phyloP scores from a whole-genome alignment of 2,888 invertebrate species.

The Agriotes lineatus region DNA sequence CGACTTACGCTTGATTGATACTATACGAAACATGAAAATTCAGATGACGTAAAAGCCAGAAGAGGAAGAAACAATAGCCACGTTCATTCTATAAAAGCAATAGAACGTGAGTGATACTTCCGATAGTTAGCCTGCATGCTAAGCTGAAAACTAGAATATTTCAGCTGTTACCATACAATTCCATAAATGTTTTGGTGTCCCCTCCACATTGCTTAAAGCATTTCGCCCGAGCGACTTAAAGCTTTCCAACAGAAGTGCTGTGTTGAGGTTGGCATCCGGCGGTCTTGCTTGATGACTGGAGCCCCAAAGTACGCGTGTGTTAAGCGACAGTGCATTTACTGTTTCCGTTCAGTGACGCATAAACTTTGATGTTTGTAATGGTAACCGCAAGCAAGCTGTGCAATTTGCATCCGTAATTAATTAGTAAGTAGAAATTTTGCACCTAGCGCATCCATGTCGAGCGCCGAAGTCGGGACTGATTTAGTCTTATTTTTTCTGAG shows the following conservation, averaged over 20 bases:
- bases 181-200: conserved; percentile 23
- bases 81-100: no score
- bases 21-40: no score
- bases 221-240: conserved; percentile 36
- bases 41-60: no score
- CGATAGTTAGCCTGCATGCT: not conserved
- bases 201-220: conserved; percentile 35
- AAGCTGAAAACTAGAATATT: conserved; percentile 26
- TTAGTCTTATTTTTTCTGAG: conserved; percentile 39
- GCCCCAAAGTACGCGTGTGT: conserved; percentile 34
- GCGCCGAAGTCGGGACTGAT: conserved; percentile 1
- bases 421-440: conserved; percentile 32
- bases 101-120: not conserved
- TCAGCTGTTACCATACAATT: conserved; percentile 11
- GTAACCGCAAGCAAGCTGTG: conserved; percentile 32
- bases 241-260: conserved; percentile 35
- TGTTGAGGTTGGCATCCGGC: conserved; percentile 37
- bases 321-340: conserved; percentile 35
- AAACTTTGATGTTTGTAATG: conserved; percentile 37
- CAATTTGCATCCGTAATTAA: conserved; percentile 38
- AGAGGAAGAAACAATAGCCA: no score
- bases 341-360: conserved; percentile 47
- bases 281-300: conserved; percentile 30
- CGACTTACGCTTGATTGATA: no score
- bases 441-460: not conserved